Evolutionary conservation across 2,113 vertebrate species (phyloP).

Genomic region (Diphyllodes magnificus): DNA sequence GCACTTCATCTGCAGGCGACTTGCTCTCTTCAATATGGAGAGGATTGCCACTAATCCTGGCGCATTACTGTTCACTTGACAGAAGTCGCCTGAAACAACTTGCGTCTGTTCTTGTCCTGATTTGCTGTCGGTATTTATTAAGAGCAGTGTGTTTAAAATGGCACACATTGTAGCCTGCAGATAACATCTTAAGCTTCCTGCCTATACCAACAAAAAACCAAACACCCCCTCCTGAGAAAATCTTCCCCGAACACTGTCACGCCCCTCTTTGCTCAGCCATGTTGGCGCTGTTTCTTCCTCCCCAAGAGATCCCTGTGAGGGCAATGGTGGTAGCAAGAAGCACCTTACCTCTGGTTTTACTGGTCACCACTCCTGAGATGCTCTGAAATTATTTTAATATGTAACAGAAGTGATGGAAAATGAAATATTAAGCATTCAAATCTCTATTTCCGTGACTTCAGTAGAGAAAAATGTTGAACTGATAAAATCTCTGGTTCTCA

Average conservation of each 20-base stretch:
- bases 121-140: conserved; percentile 70
- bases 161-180: conserved; percentile 59
- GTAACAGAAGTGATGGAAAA: not conserved
- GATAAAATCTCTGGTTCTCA: not conserved
- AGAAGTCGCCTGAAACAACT: conserved; percentile 70
- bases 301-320: not conserved
- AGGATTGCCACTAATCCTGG: conserved; percentile 65
- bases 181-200: conserved; percentile 61
- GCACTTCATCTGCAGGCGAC: conserved; percentile 59
- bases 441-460: not conserved
- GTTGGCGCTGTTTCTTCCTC: not conserved
- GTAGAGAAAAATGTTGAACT: not conserved
- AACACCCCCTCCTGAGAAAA: not conserved
- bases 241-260: conserved; percentile 13
- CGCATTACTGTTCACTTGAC: conserved; percentile 68
- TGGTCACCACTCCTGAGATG: not conserved
- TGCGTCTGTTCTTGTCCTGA: conserved; percentile 65
- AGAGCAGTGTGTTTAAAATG: conserved; percentile 62
- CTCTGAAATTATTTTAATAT: not conserved
- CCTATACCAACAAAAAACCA: conserved; percentile 25
- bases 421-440: not conserved
- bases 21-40: conserved; percentile 65
- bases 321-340: not conserved
- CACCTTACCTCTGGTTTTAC: not conserved
- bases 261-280: not conserved